These are phyloP conservation scores for Pao palembangensis DNA, from an alignment of 2,113 vertebrate species.

Conservation along the genomic window DNA sequence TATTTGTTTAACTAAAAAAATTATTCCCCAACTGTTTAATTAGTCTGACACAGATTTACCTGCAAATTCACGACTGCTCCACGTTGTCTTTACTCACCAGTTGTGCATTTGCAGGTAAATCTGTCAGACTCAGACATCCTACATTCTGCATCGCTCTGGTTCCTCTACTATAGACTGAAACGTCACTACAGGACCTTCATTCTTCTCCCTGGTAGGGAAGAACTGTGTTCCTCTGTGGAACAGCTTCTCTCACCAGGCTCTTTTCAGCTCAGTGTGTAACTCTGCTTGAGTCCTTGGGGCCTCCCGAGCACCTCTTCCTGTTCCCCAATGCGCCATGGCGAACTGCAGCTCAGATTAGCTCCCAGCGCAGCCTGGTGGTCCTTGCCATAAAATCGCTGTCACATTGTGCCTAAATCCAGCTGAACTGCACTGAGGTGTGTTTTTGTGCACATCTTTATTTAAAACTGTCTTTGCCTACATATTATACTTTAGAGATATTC, in stretches of 20 bases:
- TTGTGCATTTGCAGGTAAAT: slow-evolving; percentile 18
- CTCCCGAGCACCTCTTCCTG: slow-evolving; percentile 66
- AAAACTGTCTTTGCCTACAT: not conserved
- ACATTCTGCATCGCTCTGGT: slow-evolving; percentile 4
- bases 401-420: slow-evolving; percentile 39
- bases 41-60: too few species aligned
- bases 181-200: slow-evolving; percentile 61
- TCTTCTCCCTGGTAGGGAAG: slow-evolving; percentile 67
- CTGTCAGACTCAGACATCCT: not conserved
- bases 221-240: slow-evolving; percentile 58
- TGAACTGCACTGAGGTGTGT: slow-evolving; percentile 14
- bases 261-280: slow-evolving; percentile 69
- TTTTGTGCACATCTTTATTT: slow-evolving; percentile 8
- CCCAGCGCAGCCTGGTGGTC: slow-evolving; percentile 53
- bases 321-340: slow-evolving; percentile 57
- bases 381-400: slow-evolving; percentile 4
- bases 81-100: too few species aligned
- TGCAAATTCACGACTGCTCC: not conserved
- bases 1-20: too few species aligned
- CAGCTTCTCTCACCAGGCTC: slow-evolving; percentile 60
- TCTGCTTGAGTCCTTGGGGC: slow-evolving; percentile 61
- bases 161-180: slow-evolving; percentile 47
- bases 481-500: not conserved
- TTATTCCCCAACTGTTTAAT: too few species aligned
- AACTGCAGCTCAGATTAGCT: slow-evolving; percentile 65